Base-by-base conservation (phyloP, 1,140 invertebrate species). In the Conus ventricosus region DNA sequence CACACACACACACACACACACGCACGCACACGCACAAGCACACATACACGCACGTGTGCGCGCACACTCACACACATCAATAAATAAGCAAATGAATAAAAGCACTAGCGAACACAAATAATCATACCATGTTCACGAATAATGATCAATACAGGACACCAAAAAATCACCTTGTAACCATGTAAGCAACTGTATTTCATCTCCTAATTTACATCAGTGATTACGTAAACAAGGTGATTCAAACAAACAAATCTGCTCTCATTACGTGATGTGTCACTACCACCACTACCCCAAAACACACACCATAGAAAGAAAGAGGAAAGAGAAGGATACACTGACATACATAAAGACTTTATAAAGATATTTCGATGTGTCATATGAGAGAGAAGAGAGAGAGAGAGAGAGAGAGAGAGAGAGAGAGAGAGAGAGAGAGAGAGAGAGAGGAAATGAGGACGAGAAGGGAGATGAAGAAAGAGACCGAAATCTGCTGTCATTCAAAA, bases 51-150 rank as follows among this genome's bases (percentile, higher is more conserved):
- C 15, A 60, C 57, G 1, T 11, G 8, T 15, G 57, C 57, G 8
- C 57, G 5, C 80, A 84, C 82, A 84, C 57, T 63, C 82, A 84
- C 82, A 84, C 82, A 84, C 82, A 84, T 55, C 25, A 55, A 84
- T 55, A 84, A 55, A 84, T 51, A 84, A 54, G 63, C 82, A 84
- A 20, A 57, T 53, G 51, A 51, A 83, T 60, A 23, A 13, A 39
- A n/a, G 10, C 75, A 78, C 75, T 25, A 10, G 27, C n/a, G n/a
- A 10, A 78, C 75, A 25, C 11, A 78, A 78, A 78, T 23, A 78
- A n/a, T 17, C 75, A 78, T 23, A 15, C 75, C 23, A 78, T 3
- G 39, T 39, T 39, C 39, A 39, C 39, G 39, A 39, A 39, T 39
- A 39, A 39, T 39, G 39, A 39, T 39, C 39, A 39, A 39, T 39